phyloP scores from a whole-genome alignment of 2,888 invertebrate genomes.

The Microdon myrmicae region DNA sequence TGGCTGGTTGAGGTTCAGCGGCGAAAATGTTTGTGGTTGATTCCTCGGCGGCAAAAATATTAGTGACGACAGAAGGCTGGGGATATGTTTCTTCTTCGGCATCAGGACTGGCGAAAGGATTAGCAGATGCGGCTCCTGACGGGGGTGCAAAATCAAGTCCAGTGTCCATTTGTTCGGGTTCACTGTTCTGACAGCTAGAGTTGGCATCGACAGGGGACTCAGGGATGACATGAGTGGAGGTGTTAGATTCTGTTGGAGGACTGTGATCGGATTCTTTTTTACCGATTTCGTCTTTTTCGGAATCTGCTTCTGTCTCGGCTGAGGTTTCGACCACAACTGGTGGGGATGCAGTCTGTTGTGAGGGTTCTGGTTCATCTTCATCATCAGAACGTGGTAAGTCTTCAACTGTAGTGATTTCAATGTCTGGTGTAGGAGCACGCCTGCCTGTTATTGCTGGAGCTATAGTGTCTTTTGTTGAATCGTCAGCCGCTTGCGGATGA shows the following conservation, averaged over 20 bases:
- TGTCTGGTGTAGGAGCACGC: slow-evolving; percentile 65
- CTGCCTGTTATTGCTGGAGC: slow-evolving; percentile 58
- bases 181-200: slow-evolving; percentile 55
- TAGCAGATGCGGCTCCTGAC: slow-evolving; percentile 65
- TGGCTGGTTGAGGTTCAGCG: slow-evolving; percentile 50
- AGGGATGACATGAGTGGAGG: slow-evolving; percentile 55
- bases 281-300: slow-evolving; percentile 10
- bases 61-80: slow-evolving; percentile 55
- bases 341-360: slow-evolving; percentile 34
- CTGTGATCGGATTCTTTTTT: slow-evolving; percentile 59
- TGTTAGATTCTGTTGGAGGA: slow-evolving; percentile 60
- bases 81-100: slow-evolving; percentile 60
- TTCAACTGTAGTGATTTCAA: slow-evolving; percentile 66
- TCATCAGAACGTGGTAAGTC: slow-evolving; percentile 65
- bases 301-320: slow-evolving; percentile 20
- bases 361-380: slow-evolving; percentile 61
- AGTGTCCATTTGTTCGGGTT: slow-evolving; percentile 64
- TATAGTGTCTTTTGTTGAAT: slow-evolving; percentile 56
- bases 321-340: slow-evolving; percentile 30
- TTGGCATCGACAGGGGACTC: slow-evolving; percentile 56
- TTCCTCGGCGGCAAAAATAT: slow-evolving; percentile 58
- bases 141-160: slow-evolving; percentile 61
- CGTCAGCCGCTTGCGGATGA: slow-evolving; percentile 63
- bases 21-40: slow-evolving; percentile 39
- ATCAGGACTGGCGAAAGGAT: slow-evolving; percentile 69